Conservation (phyloP, 2,113 vertebrate genomes). For the Tyto alba region DNA sequence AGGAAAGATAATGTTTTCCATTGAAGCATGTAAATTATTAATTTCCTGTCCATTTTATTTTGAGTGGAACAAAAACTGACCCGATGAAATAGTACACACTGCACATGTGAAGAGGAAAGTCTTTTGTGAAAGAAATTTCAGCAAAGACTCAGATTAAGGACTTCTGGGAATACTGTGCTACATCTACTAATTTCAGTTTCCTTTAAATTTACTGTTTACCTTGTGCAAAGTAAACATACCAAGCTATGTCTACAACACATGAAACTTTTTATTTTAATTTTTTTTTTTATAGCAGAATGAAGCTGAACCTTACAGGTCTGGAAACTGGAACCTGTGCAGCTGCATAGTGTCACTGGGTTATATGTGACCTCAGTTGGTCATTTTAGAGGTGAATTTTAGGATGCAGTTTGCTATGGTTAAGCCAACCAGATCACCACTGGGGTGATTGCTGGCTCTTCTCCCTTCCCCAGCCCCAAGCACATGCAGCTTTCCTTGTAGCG, state of each 20-base stretch:
- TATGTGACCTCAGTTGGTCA: background rate
- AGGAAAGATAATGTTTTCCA: background rate
- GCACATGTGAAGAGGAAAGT: background rate
- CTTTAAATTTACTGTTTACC: background rate
- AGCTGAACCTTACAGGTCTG: background rate
- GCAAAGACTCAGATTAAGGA: background rate
- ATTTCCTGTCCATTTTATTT: background rate
- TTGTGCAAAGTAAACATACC: background rate
- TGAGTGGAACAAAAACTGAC: background rate
- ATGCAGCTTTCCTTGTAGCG: background rate
- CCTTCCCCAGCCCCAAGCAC: background rate
- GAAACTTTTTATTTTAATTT: background rate
- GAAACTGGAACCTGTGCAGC: background rate
- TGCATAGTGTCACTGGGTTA: rapidly evolving
- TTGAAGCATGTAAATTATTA: background rate
- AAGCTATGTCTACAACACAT: background rate
- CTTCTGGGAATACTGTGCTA: background rate
- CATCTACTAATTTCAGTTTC: background rate
- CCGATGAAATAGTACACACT: background rate
- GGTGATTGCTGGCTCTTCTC: background rate
- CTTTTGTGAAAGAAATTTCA: background rate
- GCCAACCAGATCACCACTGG: background rate
- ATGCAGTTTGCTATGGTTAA: background rate
- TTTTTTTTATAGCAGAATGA: background rate
- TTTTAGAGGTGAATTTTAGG: background rate